Percentiles rank a stretch among this genome's conserved stretches.
Conservation (phyloP, 2,113 vertebrate species). For the Nestor notabilis region DNA sequence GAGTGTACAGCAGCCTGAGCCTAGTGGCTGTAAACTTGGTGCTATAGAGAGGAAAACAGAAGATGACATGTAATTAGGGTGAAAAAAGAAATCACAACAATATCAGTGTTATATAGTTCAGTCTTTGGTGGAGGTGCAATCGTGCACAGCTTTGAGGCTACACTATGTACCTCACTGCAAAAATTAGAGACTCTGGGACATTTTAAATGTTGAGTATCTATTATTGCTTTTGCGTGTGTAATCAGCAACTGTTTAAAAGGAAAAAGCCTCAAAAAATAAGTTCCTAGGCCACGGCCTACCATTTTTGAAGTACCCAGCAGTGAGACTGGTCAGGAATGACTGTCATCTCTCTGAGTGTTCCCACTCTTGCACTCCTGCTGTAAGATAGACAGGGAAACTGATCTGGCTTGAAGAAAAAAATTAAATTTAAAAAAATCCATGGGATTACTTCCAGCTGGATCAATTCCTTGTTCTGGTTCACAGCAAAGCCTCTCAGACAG, state of each 20-base stretch:
- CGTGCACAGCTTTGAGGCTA: background rate
- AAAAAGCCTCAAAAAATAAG: background rate
- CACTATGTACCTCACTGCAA: background rate
- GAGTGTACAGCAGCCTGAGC: background rate
- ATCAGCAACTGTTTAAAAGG: background rate
- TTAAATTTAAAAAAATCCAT: background rate
- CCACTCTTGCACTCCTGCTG: background rate
- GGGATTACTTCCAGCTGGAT: background rate
- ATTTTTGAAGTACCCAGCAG: background rate
- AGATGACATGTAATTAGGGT: background rate
- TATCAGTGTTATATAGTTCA: background rate
- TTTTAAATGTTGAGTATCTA: background rate
- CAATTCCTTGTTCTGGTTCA: background rate
- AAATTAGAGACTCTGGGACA: background rate
- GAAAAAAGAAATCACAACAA: background rate
- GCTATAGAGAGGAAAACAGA: background rate
- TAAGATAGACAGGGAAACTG: background rate
- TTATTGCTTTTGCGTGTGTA: background rate
- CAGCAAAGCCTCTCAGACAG: background rate
- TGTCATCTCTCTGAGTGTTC: rapidly evolving
- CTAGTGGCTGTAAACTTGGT: background rate
- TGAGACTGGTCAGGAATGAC: background rate
- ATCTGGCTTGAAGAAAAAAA: background rate
- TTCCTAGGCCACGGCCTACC: background rate
- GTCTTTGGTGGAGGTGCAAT: background rate